Base-by-base conservation (phyloP, 1,140 invertebrate species). In the Eriosoma lanigerum region DNA sequence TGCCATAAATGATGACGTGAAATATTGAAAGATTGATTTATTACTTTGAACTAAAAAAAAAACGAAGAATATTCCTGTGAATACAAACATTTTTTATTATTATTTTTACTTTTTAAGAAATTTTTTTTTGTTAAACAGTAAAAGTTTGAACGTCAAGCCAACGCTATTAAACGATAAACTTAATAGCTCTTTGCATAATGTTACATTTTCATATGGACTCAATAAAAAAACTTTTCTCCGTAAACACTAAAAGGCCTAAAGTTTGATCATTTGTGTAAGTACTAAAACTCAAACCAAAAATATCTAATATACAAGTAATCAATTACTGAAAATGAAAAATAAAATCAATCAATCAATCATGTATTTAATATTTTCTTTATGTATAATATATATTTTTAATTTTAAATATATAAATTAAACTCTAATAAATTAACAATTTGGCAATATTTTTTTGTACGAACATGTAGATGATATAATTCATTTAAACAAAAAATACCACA, bases 21-120 rank as follows among this genome's bases (percentile, higher is more conserved):
- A 66, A 19, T 66, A 66, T 66, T 66, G 62, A 15, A 13, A 44
- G 32, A 66, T 66, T 44, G 62, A 66, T 66, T 44, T 66, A 66
- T 66, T 66, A 66, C 62, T 46, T 66, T 44, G 62, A 10, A 48
- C 46, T 10, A 13, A 48, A 48, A 48, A 38, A 38, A 66, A 10
- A 19, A 15, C n/a, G n/a, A 21, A 38, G 17, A 17, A 29, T 32
- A n/a, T 21, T 24, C 1, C 12, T 4, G 38, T 13, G n/a, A 13
- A 32, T 19, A n/a, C 29, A 38, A n/a, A 64, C 5, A 66, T 10
- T 66, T 21, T 13, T 44, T 21, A 44, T 66, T 66, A 12, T 44
- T 44, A 66, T 66, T 46, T 38, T 64, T 38, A 12, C 1, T 44
- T 64, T 32, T 64, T 38, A 32, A 6, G 17, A 6, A 0, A 32